These are phyloP conservation scores for Lithobates sylvaticus DNA, from an alignment of 2,797 vertebrate species.

Conservation along the genomic window DNA sequence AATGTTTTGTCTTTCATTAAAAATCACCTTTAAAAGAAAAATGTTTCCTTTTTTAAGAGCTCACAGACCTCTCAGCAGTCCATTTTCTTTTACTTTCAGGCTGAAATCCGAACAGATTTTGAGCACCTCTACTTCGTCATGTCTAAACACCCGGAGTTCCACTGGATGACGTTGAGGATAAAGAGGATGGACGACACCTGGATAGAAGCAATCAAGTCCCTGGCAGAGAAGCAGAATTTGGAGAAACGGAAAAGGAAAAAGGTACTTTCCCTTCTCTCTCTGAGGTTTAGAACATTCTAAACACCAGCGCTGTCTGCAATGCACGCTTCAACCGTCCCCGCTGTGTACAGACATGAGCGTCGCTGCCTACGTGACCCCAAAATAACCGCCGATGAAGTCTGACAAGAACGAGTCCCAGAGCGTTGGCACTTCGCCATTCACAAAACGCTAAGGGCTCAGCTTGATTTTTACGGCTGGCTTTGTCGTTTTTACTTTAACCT, in stretches of 20 bases:
- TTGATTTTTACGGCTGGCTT: background rate
- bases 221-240: constrained; percentile 92
- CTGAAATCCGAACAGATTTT: constrained; percentile 89
- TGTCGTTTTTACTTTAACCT: background rate
- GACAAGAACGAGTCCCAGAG: background rate
- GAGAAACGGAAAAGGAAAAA: constrained; percentile 89
- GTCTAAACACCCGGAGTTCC: constrained; percentile 94
- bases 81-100: constrained; percentile 76
- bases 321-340: background rate
- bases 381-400: background rate
- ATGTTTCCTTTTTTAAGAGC: no score
- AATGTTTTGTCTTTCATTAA: no score
- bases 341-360: background rate
- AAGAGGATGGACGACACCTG: constrained; percentile 94
- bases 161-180: constrained; percentile 98
- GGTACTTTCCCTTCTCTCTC: constrained; percentile 71
- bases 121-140: constrained; percentile 92
- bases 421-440: background rate
- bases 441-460: background rate
- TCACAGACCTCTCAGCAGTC: background rate
- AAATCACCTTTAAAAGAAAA: no score
- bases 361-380: background rate
- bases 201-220: constrained; percentile 90
- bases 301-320: background rate
- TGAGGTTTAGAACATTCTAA: background rate